These are phyloP conservation scores for Apomyelois bistriatella DNA, from an alignment of 2,888 invertebrate species.

Conservation along the genomic window DNA sequence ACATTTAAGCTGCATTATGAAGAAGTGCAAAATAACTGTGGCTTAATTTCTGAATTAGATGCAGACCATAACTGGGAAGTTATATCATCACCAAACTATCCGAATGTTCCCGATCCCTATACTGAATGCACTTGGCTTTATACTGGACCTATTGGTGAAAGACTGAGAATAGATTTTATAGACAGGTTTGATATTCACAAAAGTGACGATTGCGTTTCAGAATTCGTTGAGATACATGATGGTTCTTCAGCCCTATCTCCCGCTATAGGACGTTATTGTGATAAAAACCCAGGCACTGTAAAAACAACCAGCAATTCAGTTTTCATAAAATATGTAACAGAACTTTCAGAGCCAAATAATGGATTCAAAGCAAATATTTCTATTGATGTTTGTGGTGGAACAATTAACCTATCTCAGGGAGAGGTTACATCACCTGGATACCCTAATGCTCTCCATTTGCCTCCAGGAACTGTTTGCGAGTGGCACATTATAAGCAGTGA, in stretches of 20 bases:
- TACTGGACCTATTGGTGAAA: slow-evolving; percentile 85
- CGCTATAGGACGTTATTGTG: slow-evolving; percentile 83
- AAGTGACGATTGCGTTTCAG: slow-evolving; percentile 56
- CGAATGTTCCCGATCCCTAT: slow-evolving; percentile 87
- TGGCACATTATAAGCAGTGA: slow-evolving; percentile 83
- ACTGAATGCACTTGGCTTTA: slow-evolving; percentile 92
- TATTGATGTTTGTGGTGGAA: slow-evolving; percentile 83
- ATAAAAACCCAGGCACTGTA: slow-evolving; percentile 79
- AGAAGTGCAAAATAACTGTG: slow-evolving; percentile 84
- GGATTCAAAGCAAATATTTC: slow-evolving; percentile 87
- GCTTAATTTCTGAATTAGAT: slow-evolving; percentile 80
- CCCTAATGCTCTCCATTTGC: slow-evolving; percentile 76
- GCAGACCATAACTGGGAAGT: slow-evolving; percentile 63
- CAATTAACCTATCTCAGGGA: slow-evolving; percentile 79
- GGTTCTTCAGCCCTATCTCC: slow-evolving; percentile 87
- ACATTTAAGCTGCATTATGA: slow-evolving; percentile 76
- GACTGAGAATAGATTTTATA: slow-evolving; percentile 87
- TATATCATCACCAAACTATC: slow-evolving; percentile 90
- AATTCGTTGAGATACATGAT: slow-evolving; percentile 90
- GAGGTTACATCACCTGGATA: slow-evolving; percentile 84
- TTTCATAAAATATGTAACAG: slow-evolving; percentile 85
- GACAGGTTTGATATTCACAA: slow-evolving; percentile 85
- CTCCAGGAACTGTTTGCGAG: slow-evolving; percentile 81
- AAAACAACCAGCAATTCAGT: slow-evolving; percentile 83
- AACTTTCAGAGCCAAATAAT: slow-evolving; percentile 83